Base-by-base conservation (phyloP, 2,888 invertebrate species). In the Drosophila colorata region DNA sequence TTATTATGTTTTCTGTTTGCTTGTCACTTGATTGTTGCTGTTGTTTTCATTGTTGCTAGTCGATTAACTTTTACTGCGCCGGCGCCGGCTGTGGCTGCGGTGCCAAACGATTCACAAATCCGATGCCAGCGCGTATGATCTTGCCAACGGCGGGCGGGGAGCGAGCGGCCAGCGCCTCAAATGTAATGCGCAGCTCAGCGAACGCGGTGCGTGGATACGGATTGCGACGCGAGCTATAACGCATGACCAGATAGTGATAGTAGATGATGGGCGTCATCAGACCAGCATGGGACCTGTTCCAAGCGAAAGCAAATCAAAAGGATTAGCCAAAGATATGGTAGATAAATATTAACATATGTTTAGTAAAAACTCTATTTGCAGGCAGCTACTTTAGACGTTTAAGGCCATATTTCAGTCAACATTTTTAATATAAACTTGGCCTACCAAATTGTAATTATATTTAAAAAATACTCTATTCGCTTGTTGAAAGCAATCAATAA, bases 151-250 rank as follows among this genome's bases (percentile, higher is more conserved):
- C 89, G 25, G 92, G 92, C 1, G 98, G 98, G 87, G 96, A 94
- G 41, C 93, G 93, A 18, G 96, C 95, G 1, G 97, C 96, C 13
- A 95, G 91, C 40, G 94, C 93, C 92, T 97, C 96, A 8, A 96
- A 93, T 0, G 94, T 93, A 76, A 95, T 93, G 76, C 97, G 94
- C 88, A 99, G 93, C 92, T 98, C 98, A 77, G 95, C 94, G 93
- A 98, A 99, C 92, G 98, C 96, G 91, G 96, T 98, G 91, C 98
- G 95, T 57, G 98, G 98, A 93, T 97, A 98, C 0, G 99, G 98
- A 94, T 99, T 99, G 85, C 99, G 95, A 63, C 98, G 95, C 6
- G 99, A 99, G 69, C 96, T 94, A 93, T 99, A 98, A 69, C 99
- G 95, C 91, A 98, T 95, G 68, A 96, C 95, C 88, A 99, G 93